Percentiles rank a stretch among this genome's conserved stretches.
These are phyloP conservation scores for Phanerotoma sp. DNA, from an alignment of 2,888 invertebrate genomes.

Conservation along the genomic window DNA sequence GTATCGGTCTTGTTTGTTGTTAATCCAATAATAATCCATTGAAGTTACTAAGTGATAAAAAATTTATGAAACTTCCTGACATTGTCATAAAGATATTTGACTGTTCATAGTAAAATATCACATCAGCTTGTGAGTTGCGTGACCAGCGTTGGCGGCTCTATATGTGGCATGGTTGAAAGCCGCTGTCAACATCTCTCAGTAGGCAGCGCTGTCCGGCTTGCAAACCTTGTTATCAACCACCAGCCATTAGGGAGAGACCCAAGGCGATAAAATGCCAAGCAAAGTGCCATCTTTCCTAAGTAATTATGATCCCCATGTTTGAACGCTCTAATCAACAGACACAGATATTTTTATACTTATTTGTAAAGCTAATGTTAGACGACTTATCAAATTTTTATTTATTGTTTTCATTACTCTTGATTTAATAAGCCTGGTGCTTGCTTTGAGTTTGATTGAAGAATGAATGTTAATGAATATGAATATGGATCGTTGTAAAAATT, in stretches of 20 bases:
- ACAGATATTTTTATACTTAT: neutral
- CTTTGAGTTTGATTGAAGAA: no score
- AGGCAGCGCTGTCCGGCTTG: conserved; percentile 52
- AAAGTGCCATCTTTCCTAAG: conserved; percentile 58
- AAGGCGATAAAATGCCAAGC: conserved; percentile 57
- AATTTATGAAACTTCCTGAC: no score
- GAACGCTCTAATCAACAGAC: conserved; percentile 6
- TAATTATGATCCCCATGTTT: conserved; percentile 48
- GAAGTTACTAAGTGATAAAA: no score
- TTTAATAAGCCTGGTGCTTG: no score
- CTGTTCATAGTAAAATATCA: conserved; percentile 20
- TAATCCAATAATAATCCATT: no score
- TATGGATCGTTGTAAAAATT: no score
- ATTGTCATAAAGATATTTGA: no score
- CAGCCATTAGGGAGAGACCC: conserved; percentile 54
- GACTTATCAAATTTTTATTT: no score
- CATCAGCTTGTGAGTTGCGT: conserved; percentile 13
- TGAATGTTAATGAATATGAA: no score
- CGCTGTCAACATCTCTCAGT: conserved; percentile 58
- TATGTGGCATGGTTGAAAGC: conserved; percentile 53
- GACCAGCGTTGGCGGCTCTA: conserved; percentile 26
- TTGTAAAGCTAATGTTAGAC: neutral
- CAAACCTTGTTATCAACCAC: conserved; percentile 58
- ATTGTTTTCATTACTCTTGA: neutral
- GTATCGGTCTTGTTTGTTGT: no score